Evolutionary conservation across 2,113 vertebrate genomes (phyloP), one percentile per base, ranked within the genome.

Genomic region (Triplophysa tibetana): DNA sequence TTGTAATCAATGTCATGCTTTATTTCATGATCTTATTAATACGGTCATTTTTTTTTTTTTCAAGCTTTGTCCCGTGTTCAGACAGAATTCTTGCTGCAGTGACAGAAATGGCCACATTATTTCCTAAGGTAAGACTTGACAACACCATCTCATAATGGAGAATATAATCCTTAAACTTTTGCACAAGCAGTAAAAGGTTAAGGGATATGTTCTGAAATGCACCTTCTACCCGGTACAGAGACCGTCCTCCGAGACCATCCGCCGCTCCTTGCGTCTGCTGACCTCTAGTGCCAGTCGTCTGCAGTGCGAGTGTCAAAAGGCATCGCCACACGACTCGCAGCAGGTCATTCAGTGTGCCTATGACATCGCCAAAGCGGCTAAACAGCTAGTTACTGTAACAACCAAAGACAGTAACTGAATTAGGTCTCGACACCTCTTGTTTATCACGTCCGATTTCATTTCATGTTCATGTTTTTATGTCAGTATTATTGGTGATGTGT

Each of bases 261-360:
- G 95, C 61, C 93, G 93, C 11, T 96, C 98, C 3, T 94, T 99
- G 80, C 94, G 93, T 19, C 91, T 98, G 84, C 94, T 99, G 90
- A 99, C 97, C 0, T 95, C 95, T 78, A 98, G 97, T 58, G 98
- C 98, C 87, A 95, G 93, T 90, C 93, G 96, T 50, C 94, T 99
- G 33, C 97, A 98, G 29, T 95, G 93, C 0, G 96, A 99, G 88
- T 99, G 98, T 92, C 94, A 94, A 85, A 97, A 96, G 78, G 93
- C 96, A 8, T 91, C 94, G 0, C 92, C 93, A 0, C 90, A 92
- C 67, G 94, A 93, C 82, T 79, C 92, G 0, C 98, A 99, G 93
- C 97, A 98, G 90, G 97, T 99, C 82, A 99, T 99, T 90, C 98
- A 99, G 94, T 99, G 97, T 78, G 98, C 98, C 21, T 99, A 99